These are phyloP conservation scores for Thamnophis sirtalis DNA, from an alignment of 2,113 vertebrate species.

Conservation along the genomic window DNA sequence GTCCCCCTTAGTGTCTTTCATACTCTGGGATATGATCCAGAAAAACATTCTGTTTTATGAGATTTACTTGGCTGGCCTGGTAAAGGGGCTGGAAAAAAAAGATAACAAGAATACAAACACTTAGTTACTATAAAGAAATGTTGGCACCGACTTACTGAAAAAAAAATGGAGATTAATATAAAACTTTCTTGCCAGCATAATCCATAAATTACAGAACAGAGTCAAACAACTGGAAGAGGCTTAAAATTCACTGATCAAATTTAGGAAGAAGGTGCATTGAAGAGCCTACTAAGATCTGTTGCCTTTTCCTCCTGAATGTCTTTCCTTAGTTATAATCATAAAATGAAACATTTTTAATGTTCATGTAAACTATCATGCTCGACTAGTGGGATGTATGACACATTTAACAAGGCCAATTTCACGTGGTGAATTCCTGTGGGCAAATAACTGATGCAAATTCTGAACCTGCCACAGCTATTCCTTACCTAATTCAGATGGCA, in stretches of 20 bases:
- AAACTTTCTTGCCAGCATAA: not conserved
- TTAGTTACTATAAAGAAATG: slow-evolving; percentile 39
- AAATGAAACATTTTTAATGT: not conserved
- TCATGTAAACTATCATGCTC: not conserved
- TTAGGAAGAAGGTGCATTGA: not conserved
- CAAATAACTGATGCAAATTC: not conserved
- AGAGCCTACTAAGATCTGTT: not conserved
- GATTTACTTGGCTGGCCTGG: slow-evolving; percentile 53
- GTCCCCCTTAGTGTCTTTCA: slow-evolving; percentile 46
- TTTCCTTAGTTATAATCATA: not conserved
- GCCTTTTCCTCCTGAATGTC: not conserved
- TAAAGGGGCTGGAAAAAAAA: slow-evolving; percentile 41
- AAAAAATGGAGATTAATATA: slow-evolving; percentile 13
- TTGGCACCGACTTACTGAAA: not conserved
- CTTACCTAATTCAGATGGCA: not conserved
- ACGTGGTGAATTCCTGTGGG: not conserved
- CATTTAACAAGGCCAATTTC: not conserved
- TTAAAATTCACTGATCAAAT: not conserved
- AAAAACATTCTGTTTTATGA: slow-evolving; percentile 45
- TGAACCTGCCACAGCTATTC: not conserved
- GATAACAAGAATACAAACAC: slow-evolving; percentile 17
- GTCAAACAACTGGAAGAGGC: not conserved
- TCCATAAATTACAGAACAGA: not conserved
- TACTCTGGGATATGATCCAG: slow-evolving; percentile 59
- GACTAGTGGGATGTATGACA: not conserved